Percentiles rank a stretch among this genome's conserved stretches.
These are phyloP conservation scores for Kryptolebias marmoratus DNA, from an alignment of 2,113 vertebrate species.

Conservation along the genomic window DNA sequence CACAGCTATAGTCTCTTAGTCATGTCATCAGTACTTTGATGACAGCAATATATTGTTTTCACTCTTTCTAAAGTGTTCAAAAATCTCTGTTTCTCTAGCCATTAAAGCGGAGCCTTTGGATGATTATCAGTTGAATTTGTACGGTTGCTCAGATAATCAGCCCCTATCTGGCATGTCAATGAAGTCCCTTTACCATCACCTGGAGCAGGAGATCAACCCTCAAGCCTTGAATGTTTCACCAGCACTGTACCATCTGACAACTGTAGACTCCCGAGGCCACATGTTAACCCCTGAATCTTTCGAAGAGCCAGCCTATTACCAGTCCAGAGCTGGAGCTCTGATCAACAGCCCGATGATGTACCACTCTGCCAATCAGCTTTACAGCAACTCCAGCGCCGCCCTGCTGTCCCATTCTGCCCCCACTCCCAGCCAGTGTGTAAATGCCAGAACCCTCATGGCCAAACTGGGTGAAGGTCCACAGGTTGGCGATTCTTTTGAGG, in stretches of 20 bases:
- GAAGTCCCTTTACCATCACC: constrained; percentile 86
- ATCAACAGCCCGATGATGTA: constrained; percentile 84
- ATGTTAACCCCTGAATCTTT: constrained; percentile 35
- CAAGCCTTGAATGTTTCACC: constrained; percentile 84
- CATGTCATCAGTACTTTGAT: background rate
- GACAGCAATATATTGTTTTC: background rate
- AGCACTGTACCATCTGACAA: constrained; percentile 83
- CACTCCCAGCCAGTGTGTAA: constrained; percentile 30
- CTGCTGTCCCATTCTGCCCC: constrained; percentile 48
- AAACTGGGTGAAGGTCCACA: constrained; percentile 69
- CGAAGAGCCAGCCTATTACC: constrained; percentile 59
- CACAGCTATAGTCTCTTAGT: background rate
- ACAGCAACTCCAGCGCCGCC: constrained; percentile 55
- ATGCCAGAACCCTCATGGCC: constrained; percentile 16
- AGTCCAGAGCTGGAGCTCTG: constrained; percentile 41
- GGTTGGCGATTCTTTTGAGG: constrained; percentile 73
- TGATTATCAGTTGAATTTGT: constrained; percentile 85
- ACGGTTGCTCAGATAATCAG: constrained; percentile 81
- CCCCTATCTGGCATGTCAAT: constrained; percentile 80
- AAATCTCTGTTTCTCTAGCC: constrained; percentile 74
- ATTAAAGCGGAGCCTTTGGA: constrained; percentile 95
- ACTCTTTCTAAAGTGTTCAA: background rate
- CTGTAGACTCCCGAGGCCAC: constrained; percentile 63
- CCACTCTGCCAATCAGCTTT: constrained; percentile 67
- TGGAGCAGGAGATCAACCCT: constrained; percentile 82